Conservation (phyloP, 2,888 invertebrate species). For the Campoplex capitator region DNA sequence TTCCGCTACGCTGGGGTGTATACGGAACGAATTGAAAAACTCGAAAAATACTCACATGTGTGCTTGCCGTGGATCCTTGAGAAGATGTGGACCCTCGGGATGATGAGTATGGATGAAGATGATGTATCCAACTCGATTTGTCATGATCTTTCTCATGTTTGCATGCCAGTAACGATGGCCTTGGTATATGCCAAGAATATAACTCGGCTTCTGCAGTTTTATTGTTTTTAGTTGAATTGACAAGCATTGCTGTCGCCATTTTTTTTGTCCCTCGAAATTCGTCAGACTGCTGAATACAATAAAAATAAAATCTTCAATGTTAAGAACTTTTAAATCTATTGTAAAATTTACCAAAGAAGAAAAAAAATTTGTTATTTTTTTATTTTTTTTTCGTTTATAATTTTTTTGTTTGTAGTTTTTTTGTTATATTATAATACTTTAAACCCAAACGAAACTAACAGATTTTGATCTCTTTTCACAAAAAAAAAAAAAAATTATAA, state of each 20-base stretch:
- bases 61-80: slow-evolving; percentile 90
- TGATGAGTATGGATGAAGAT: slow-evolving; percentile 81
- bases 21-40: neutral
- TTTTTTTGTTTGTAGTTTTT: no score
- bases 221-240: slow-evolving; percentile 41
- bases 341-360: no score
- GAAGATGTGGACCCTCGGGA: slow-evolving; percentile 87
- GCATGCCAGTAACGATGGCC: slow-evolving; percentile 89
- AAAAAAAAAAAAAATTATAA: no score
- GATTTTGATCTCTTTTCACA: no score
- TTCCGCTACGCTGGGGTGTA: no score
- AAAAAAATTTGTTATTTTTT: no score
- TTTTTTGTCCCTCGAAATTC: slow-evolving; percentile 73
- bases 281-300: slow-evolving; percentile 76
- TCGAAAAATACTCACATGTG: slow-evolving; percentile 88
- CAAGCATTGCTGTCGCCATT: slow-evolving; percentile 73
- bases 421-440: no score
- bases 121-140: slow-evolving; percentile 80
- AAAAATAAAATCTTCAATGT: neutral
- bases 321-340: neutral
- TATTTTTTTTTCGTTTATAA: no score
- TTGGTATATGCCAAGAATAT: slow-evolving; percentile 92
- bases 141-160: slow-evolving; percentile 80
- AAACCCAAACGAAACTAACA: no score
- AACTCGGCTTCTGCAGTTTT: slow-evolving; percentile 64